A percentile compares a stretch with the other conserved stretches of the same genome.
phyloP scores from a whole-genome alignment of 2,888 invertebrate species.

The Melanchra persicariae region DNA sequence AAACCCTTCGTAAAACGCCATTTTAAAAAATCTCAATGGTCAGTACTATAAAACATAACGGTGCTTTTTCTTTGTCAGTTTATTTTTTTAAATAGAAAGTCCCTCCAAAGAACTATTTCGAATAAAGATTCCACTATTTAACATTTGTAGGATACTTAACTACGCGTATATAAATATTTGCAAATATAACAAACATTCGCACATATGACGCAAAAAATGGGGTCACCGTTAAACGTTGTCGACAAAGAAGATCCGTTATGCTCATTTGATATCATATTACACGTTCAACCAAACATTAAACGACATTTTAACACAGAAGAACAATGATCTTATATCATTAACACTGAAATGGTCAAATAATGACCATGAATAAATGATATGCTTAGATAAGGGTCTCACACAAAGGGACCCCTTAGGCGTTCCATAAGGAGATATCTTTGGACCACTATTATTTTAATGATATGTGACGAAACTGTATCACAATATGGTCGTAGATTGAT shows the following conservation, averaged over 20 bases:
- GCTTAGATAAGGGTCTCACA: constrained; percentile 85
- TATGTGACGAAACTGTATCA: constrained; percentile 87
- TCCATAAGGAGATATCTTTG: constrained; percentile 79
- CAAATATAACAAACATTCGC: neutral
- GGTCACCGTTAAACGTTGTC: constrained; percentile 61
- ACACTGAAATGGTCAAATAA: constrained; percentile 90
- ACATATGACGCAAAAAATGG: constrained; percentile 63
- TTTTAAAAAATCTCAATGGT: neutral
- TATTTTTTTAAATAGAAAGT: neutral
- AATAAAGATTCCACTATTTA: neutral
- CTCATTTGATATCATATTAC: constrained; percentile 87
- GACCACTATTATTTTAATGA: constrained; percentile 85
- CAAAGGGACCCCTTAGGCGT: constrained; percentile 83
- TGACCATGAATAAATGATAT: constrained; percentile 90
- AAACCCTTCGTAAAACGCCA: neutral
- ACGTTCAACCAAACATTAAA: constrained; percentile 85
- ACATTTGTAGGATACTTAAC: neutral
- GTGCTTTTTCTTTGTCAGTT: no score
- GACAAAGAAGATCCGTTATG: constrained; percentile 82
- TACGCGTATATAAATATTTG: constrained; percentile 19
- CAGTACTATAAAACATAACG: neutral
- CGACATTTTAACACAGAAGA: constrained; percentile 83
- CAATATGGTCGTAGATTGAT: constrained; percentile 71
- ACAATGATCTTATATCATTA: constrained; percentile 89
- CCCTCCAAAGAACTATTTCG: neutral